Evolutionary conservation across 1,140 invertebrate genomes (phyloP).

Genomic region (Drosophila sp.): DNA sequence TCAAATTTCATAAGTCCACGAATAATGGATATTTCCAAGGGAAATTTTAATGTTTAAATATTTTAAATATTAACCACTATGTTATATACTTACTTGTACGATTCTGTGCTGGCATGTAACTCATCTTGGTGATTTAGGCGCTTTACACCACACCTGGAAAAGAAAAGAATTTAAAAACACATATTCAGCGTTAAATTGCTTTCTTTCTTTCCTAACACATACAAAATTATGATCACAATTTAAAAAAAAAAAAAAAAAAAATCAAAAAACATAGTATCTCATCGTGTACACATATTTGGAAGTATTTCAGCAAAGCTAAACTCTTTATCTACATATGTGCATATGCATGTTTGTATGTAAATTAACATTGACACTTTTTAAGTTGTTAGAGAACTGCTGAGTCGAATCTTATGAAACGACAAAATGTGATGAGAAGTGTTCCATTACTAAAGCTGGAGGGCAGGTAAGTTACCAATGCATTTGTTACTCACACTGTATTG

Average conservation of each 20-base stretch:
- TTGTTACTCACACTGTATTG: constrained; percentile 21
- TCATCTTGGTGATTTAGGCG: constrained; percentile 88
- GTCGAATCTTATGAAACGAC: not conserved
- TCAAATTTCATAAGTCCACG: too few species aligned
- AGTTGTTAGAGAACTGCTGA: not conserved
- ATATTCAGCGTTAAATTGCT: not conserved
- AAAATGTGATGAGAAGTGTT: not conserved
- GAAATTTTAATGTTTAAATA: too few species aligned
- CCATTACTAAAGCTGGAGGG: constrained; percentile 7
- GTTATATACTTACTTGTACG: constrained; percentile 89
- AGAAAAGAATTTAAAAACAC: constrained; percentile 25
- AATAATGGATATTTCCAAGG: too few species aligned
- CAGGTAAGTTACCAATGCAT: constrained; percentile 31
- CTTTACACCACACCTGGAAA: constrained; percentile 83
- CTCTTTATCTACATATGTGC: constrained; percentile 3
- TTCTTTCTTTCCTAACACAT: not conserved
- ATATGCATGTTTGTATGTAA: not conserved
- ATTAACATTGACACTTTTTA: constrained; percentile 25
- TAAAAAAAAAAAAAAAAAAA: too few species aligned
- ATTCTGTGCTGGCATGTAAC: constrained; percentile 91
- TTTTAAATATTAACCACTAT: too few species aligned
- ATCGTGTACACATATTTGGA: too few species aligned
- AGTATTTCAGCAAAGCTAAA: too few species aligned
- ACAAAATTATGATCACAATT: too few species aligned
- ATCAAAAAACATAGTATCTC: not conserved